phyloP scores from a whole-genome alignment of 2,888 invertebrate species.

The Orgyia antiqua region DNA sequence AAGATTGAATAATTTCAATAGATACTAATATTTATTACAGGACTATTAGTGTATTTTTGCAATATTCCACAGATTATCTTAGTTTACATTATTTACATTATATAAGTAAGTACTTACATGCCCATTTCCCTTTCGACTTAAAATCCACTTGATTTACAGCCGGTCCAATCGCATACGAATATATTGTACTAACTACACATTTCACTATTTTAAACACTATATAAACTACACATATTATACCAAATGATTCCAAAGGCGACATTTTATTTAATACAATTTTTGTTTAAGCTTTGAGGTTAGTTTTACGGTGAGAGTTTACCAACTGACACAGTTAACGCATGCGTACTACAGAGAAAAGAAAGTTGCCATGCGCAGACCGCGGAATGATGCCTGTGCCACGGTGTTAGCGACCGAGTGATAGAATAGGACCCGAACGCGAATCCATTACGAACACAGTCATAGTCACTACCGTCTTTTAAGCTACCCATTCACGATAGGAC shows the following conservation, averaged over 20 bases:
- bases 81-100: too few relatives aligned
- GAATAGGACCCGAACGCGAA: conserved; percentile 27
- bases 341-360: conserved; percentile 66
- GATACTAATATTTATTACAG: too few relatives aligned
- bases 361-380: conserved; percentile 53
- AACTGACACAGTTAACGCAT: conserved; percentile 61
- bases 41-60: too few relatives aligned
- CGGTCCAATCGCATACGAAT: conserved; percentile 71
- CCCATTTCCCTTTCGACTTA: conserved; percentile 86
- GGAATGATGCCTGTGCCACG: conserved; percentile 30
- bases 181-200: conserved; percentile 38
- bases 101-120: too few relatives aligned
- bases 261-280: conserved; percentile 30
- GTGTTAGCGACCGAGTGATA: conserved; percentile 24
- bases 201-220: conserved; percentile 45
- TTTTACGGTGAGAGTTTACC: conserved; percentile 36
- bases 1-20: too few relatives aligned
- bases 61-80: too few relatives aligned
- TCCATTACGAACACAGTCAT: too few relatives aligned
- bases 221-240: conserved; percentile 54
- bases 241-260: conserved; percentile 64
- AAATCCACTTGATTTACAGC: conserved; percentile 80
- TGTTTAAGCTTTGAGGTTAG: conserved; percentile 43
- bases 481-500: too few relatives aligned
- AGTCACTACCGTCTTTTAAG: too few relatives aligned